phyloP scores from a whole-genome alignment of 2,113 vertebrate genomes.

The Rhinopomastus cyanomelas region DNA sequence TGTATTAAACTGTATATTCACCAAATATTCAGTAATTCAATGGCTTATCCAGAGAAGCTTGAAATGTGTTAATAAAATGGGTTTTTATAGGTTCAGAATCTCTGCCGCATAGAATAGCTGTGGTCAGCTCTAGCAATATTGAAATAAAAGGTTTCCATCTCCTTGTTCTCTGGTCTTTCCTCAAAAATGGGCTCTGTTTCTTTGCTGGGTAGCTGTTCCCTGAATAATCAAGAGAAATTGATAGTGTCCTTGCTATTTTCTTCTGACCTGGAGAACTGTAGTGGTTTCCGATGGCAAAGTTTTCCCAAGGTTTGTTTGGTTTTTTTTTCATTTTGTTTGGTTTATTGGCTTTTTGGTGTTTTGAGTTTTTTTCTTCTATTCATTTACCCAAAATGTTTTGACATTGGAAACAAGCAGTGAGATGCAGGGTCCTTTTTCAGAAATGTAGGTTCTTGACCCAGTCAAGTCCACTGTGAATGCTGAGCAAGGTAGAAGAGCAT shows the following conservation, averaged over 20 bases:
- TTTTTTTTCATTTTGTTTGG: too few relatives aligned
- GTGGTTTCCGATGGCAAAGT: neutral
- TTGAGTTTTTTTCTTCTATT: neutral
- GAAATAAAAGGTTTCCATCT: neutral
- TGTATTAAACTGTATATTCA: neutral
- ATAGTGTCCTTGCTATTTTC: neutral
- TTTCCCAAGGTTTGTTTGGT: neutral
- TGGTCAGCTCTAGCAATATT: neutral
- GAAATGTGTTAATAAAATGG: neutral
- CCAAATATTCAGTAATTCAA: neutral
- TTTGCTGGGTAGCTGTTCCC: neutral
- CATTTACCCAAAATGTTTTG: neutral
- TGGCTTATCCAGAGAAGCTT: neutral
- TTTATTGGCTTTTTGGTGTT: too few relatives aligned
- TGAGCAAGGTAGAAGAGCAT: too few relatives aligned
- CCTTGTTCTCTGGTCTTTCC: neutral
- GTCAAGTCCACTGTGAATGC: fast-evolving
- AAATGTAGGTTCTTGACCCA: neutral
- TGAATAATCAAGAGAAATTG: neutral
- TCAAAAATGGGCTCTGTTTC: neutral
- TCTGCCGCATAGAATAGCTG: neutral
- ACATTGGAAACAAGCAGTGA: neutral
- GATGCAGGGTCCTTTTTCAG: neutral
- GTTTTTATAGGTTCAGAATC: neutral
- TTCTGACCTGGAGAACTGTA: neutral